These are phyloP conservation scores for Melanaphis sacchari DNA, from an alignment of 1,140 invertebrate genomes.

Conservation along the genomic window DNA sequence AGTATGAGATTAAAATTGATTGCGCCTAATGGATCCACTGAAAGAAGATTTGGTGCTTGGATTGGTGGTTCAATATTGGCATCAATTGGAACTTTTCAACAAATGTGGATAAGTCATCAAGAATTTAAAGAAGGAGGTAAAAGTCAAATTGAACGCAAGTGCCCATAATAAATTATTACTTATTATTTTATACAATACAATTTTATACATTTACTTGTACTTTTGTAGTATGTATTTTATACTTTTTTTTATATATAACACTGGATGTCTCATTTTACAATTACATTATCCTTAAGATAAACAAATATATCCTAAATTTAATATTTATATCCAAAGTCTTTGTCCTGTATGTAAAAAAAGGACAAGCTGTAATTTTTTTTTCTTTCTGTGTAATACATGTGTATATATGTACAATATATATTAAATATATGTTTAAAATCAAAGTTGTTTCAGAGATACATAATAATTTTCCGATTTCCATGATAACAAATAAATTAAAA, in stretches of 20 bases:
- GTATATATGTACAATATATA: background rate
- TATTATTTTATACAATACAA: background rate
- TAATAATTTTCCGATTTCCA: background rate
- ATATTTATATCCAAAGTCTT: background rate
- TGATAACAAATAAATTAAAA: background rate
- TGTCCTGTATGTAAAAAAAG: background rate
- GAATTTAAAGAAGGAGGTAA: slow-evolving; percentile 90
- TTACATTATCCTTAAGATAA: background rate
- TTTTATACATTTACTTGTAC: background rate
- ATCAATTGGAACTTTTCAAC: slow-evolving; percentile 88
- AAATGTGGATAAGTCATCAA: slow-evolving; percentile 91
- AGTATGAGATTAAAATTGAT: slow-evolving; percentile 85
- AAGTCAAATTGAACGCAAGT: slow-evolving; percentile 82
- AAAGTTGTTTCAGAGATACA: background rate
- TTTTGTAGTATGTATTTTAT: background rate
- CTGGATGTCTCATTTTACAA: background rate
- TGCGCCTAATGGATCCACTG: slow-evolving; percentile 75
- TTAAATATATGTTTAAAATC: background rate
- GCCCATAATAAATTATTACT: slow-evolving; percentile 67
- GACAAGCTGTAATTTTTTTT: background rate
- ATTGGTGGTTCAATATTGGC: slow-evolving; percentile 92
- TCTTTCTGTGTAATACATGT: background rate
- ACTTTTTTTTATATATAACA: background rate
- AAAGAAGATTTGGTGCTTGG: slow-evolving; percentile 87
- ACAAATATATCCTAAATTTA: background rate